These are phyloP conservation scores for Agelas oroides DNA, from an alignment of 37 sponge, comb jelly and placozoan genomes.

Conservation along the genomic window DNA sequence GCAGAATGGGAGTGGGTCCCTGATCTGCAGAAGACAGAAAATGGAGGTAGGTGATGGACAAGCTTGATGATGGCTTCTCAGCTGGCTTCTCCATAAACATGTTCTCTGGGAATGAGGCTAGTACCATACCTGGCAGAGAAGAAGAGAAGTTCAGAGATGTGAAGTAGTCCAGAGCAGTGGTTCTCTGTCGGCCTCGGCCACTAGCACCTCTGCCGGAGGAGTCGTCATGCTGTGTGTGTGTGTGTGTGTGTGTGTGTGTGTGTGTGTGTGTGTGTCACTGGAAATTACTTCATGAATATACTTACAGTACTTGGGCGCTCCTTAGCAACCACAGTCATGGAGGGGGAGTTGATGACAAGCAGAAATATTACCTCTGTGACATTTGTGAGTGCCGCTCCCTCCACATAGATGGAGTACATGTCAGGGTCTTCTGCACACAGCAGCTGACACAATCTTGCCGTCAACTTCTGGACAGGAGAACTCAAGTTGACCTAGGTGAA, in stretches of 20 bases:
- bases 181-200: neutral
- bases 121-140: neutral
- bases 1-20: constrained; percentile 55
- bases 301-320: too few species aligned
- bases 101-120: neutral
- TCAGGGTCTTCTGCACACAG: constrained; percentile 49
- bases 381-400: constrained; percentile 68
- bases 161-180: constrained; percentile 5
- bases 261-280: too few species aligned
- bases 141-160: neutral
- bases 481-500: constrained; percentile 32
- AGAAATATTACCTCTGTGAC: constrained; percentile 37
- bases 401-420: constrained; percentile 56
- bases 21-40: constrained; percentile 61
- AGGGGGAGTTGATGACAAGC: too few species aligned
- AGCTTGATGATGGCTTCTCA: too few species aligned
- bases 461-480: constrained; percentile 32
- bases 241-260: too few species aligned
- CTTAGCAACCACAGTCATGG: too few species aligned
- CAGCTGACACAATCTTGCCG: constrained; percentile 37
- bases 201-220: constrained; percentile 16
- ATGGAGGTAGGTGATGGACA: constrained; percentile 46
- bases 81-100: too few species aligned
- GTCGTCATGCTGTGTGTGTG: neutral
- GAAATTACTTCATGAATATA: too few species aligned